A percentile compares a stretch with the other conserved stretches of the same genome.
Conservation (phyloP, 2,113 vertebrate species). For the Elgaria multicarinata region DNA sequence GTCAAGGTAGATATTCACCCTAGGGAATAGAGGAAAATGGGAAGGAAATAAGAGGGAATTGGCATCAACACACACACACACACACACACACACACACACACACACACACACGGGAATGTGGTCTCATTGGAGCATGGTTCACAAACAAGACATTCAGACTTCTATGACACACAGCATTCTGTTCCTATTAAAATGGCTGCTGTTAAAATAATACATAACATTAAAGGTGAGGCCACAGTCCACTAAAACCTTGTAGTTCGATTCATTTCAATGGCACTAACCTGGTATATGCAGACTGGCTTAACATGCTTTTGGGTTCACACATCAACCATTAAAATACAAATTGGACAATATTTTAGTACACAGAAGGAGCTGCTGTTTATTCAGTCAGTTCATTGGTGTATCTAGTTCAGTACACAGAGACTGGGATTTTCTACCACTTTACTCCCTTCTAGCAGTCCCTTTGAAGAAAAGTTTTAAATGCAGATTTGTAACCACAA, state of each 20-base stretch:
- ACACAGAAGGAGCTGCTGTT: not conserved
- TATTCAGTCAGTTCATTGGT: not conserved
- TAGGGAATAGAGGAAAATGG: conserved; percentile 63
- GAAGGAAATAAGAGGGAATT: conserved; percentile 70
- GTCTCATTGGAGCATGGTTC: conserved; percentile 66
- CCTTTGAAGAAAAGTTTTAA: conserved; percentile 51
- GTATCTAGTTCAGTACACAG: not conserved
- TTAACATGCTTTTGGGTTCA: not conserved
- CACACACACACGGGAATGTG: conserved; percentile 58
- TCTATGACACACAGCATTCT: conserved; percentile 56
- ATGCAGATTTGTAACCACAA: not conserved
- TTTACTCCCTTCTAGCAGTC: not conserved
- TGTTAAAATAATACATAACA: not conserved
- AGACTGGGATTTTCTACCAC: conserved; percentile 33
- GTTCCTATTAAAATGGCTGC: conserved; percentile 64
- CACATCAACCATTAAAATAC: not conserved
- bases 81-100: conserved; percentile 43
- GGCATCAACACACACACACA: conserved; percentile 59
- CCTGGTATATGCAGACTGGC: not conserved
- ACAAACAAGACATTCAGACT: conserved; percentile 55
- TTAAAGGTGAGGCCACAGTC: not conserved
- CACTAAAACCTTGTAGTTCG: not conserved
- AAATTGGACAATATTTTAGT: not conserved
- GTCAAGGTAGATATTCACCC: conserved; percentile 69
- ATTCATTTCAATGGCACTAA: not conserved